Base-by-base conservation (phyloP, 2,888 invertebrate species). In the Craniophora ligustri region DNA sequence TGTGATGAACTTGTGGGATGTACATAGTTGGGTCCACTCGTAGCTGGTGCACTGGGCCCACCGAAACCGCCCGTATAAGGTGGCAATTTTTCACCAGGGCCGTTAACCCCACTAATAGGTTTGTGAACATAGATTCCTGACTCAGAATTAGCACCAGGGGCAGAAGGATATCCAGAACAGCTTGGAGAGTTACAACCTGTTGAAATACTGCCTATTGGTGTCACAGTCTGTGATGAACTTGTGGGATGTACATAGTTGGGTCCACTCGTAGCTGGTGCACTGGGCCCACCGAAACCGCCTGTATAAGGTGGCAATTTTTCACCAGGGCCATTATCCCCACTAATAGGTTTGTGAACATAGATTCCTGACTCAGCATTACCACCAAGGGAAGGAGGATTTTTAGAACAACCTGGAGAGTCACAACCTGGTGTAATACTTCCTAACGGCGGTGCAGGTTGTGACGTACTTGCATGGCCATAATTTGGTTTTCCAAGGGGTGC, bases 51-150 rank as follows among this genome's bases (percentile, higher is more conserved):
- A 13, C 51, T 16, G 2, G 75, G 72, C 1, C 53, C 72, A 5
- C 72, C 68, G 21, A 71, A 72, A 8, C 72, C 71, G 21, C 64
- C 59, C n/a, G 59, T 61, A 45, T 71, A 72, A 0, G 21, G 21
- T 8, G 74, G 68, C 16, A 57, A 38, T 58, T 72, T 53, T 48
- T 66, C 47, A 23, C 5, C 42, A 13, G 47, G 6, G 28, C 6
- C 18, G 14, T n/a, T 28, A 3, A n/a, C 15, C 6, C 46, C 35
- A 6, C 30, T 26, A 11, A 30, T 30, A 16, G 63, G 26, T 19
- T 26, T 40, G 13, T 18, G 31, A 35, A 13, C 46, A 30, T 51
- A 48, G 14, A 42, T 15, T 21, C 42, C 38, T 3, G 59, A 23
- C 1, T 23, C 45, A 5, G 11, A 10, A 40, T 32, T 23, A 11